phyloP scores from a whole-genome alignment of 2,888 invertebrate species.

The Leptinotarsa juncta region DNA sequence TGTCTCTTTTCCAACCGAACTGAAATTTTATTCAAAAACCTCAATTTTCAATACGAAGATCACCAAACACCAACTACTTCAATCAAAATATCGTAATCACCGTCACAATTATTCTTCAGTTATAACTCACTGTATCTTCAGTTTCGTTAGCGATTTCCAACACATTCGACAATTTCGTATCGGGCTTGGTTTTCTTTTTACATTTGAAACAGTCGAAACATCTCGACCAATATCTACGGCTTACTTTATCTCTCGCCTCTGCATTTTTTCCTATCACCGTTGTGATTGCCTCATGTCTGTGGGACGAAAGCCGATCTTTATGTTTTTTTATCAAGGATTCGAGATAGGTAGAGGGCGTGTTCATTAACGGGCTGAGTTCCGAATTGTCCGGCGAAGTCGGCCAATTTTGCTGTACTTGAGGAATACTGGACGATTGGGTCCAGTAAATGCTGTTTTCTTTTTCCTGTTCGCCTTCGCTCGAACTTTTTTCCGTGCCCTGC shows the following conservation, averaged over 20 bases:
- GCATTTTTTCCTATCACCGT: not conserved
- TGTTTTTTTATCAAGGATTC: not conserved
- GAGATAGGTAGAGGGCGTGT: not conserved
- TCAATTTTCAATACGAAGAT: no score
- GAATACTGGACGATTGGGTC: not conserved
- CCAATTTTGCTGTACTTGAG: not conserved
- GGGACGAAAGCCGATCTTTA: not conserved
- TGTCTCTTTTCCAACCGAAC: no score
- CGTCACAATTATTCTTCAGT: no score
- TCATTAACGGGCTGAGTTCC: not conserved
- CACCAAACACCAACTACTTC: no score
- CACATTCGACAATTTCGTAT: not conserved
- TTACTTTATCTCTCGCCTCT: not conserved
- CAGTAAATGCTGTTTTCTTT: not conserved
- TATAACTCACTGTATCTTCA: no score
- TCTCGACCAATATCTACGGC: not conserved
- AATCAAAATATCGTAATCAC: no score
- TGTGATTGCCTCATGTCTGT: not conserved
- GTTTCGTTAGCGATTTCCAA: not conserved
- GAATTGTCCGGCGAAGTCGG: not conserved
- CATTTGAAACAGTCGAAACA: not conserved
- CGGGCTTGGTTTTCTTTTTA: not conserved
- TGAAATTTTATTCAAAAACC: no score
- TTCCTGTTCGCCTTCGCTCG: not conserved
- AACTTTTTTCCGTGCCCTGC: not conserved